Percentiles rank a stretch among this genome's conserved stretches.
phyloP scores from a whole-genome alignment of 1,140 invertebrate genomes.

The Trinorchestia longiramus region DNA sequence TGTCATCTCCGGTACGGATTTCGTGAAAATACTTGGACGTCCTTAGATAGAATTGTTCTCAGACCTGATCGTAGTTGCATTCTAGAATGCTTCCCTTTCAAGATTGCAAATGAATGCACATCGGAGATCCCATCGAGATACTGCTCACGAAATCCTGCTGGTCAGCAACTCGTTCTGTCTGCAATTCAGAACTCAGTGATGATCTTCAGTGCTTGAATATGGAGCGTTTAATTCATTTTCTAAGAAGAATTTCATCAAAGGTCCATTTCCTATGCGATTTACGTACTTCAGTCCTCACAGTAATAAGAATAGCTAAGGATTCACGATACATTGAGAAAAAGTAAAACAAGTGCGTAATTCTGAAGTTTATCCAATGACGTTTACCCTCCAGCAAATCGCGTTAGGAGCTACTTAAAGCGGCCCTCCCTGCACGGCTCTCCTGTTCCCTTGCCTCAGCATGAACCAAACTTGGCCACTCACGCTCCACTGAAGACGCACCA shows the following conservation, averaged over 20 bases:
- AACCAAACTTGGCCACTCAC: background rate
- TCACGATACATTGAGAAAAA: background rate
- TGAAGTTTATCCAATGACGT: background rate
- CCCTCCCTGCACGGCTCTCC: background rate
- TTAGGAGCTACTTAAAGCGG: constrained; percentile 47
- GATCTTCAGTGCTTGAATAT: background rate
- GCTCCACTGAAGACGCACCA: constrained; percentile 27
- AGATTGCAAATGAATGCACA: constrained; percentile 8
- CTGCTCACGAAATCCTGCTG: background rate
- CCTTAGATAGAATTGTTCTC: background rate
- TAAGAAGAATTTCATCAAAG: background rate
- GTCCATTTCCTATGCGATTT: background rate
- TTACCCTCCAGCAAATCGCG: constrained; percentile 15
- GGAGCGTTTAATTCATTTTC: background rate
- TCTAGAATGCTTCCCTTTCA: background rate
- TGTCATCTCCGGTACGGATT: background rate
- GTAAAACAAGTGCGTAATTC: background rate
- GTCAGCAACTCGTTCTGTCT: background rate
- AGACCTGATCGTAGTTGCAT: background rate
- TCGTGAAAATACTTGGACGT: background rate
- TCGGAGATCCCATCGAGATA: background rate
- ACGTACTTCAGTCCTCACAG: background rate
- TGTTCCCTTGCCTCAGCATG: background rate
- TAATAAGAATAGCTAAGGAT: background rate
- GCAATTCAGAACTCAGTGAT: background rate